Conservation (phyloP, 2,113 vertebrate genomes). For the Erythrolamprus reginae region DNA sequence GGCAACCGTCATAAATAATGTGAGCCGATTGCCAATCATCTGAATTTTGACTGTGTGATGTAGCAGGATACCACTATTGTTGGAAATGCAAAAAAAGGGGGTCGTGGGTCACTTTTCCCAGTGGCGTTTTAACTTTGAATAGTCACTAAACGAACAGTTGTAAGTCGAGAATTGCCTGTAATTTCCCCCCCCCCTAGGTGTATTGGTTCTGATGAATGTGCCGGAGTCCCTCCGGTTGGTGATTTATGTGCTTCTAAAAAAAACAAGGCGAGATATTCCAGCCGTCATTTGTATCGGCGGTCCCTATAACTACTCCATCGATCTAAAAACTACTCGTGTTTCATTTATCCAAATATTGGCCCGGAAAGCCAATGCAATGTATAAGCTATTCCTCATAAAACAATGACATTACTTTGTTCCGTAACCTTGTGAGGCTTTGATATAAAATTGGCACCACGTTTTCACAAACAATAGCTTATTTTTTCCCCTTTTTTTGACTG, state of each 20-base stretch:
- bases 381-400: neutral
- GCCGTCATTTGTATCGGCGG: neutral
- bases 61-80: no score
- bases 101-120: neutral
- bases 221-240: neutral
- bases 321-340: neutral
- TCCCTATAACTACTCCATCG: neutral
- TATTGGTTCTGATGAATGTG: neutral
- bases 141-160: neutral
- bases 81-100: neutral
- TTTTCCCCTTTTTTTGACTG: no score
- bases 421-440: neutral
- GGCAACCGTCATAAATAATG: neutral
- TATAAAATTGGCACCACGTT: neutral
- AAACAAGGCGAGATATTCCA: neutral
- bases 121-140: neutral
- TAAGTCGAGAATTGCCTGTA: neutral
- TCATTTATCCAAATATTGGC: neutral
- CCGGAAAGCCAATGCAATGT: neutral
- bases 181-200: fast-evolving
- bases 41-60: no score
- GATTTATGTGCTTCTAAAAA: neutral
- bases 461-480: neutral
- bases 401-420: neutral
- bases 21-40: neutral